Base-by-base conservation (phyloP, 2,113 vertebrate species). In the Sakesphorus luctuosus region DNA sequence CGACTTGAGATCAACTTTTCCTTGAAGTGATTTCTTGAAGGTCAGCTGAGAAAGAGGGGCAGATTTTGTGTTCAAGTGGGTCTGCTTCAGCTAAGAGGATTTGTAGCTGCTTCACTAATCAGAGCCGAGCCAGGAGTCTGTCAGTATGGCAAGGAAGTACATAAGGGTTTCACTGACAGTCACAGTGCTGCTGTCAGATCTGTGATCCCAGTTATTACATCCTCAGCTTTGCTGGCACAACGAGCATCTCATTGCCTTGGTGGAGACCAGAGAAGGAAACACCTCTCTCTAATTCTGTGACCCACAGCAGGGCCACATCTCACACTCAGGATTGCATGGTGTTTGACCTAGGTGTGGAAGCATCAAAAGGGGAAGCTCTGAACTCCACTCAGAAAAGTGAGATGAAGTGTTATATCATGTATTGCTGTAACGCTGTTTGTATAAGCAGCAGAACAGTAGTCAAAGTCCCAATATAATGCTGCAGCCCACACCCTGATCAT, bases 281-380 rank as follows among this genome's bases (percentile, higher is more conserved):
- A 0, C 23, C 26, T 52, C 29, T 13, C 63, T 49, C n/a, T 1
- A 3, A 38, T 43, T 8, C 40, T 26, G 47, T 26, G 61, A 47
- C 25, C 33, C 43, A 44, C 61, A 50, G 67, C 67, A 40, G 52
- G 43, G 18, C 66, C 74, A 63, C 7, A 2, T 79, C 65, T 50
- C 20, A 7, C 33, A 3, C 13, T 52, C 59, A 5, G 61, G 47
- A 4, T 0, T 65, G 25, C 0, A 0, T 33, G 23, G 36, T 53
- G 28, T 36, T 61, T 66, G 29, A 69, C 28, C 23, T 23, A 5
- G 6, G 28, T 20, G 11, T 2, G 5, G 35, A 63, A 66, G 29
- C 18, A n/a, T 59, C 1, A 1, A 26, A 75, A 78, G 16, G 18
- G 25, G 31, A 69, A 87, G 62, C 46, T 33, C 66, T 35, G 44